Conservation (phyloP, 2,888 invertebrate genomes). For the Apotomis betuletana region DNA sequence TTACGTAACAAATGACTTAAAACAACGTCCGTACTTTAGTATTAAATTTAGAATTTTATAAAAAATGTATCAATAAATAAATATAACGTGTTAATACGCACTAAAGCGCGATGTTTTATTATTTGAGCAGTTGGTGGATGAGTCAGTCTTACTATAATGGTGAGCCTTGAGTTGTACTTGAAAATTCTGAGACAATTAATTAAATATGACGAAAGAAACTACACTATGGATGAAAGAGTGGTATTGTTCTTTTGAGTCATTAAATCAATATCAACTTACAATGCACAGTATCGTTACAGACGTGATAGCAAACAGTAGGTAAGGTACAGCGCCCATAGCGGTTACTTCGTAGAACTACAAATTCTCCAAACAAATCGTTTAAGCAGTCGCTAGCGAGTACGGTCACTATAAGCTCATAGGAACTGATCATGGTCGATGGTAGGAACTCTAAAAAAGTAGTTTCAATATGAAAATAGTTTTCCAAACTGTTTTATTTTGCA, state of each 20-base stretch:
- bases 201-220: conserved; percentile 20
- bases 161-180: conserved; percentile 35
- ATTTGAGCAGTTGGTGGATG: conserved; percentile 36
- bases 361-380: no score
- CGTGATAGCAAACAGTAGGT: no score
- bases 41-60: conserved; percentile 48
- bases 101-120: conserved; percentile 61
- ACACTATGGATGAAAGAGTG: neutral
- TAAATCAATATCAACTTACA: neutral
- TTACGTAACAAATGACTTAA: conserved; percentile 60
- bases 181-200: conserved; percentile 32
- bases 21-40: conserved; percentile 56
- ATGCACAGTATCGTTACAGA: neutral
- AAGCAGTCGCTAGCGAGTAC: no score
- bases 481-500: no score
- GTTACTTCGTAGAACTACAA: no score
- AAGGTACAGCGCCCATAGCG: no score
- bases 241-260: neutral
- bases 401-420: no score
- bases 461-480: no score
- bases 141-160: conserved; percentile 13
- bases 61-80: conserved; percentile 70
- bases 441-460: no score
- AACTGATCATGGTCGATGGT: no score
- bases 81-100: conserved; percentile 76